Conservation (phyloP, 1,140 invertebrate species). For the Drosophila fuyamai region DNA sequence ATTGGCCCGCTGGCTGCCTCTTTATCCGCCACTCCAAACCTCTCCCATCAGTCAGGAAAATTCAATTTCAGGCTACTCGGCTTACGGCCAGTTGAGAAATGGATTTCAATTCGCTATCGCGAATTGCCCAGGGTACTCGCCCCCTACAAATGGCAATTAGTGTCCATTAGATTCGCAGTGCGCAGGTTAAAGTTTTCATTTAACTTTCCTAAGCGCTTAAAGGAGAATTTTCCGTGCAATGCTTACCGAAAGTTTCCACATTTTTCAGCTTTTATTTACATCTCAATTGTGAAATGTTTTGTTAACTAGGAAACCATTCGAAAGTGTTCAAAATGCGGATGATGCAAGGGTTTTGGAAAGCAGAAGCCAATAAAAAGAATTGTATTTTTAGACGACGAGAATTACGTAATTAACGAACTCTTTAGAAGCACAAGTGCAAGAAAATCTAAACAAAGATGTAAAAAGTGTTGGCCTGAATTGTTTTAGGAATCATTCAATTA, state of each 20-base stretch:
- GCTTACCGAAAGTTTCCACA: background rate
- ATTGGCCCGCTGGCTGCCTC: constrained; percentile 31
- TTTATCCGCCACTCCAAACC: background rate
- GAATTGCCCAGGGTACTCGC: background rate
- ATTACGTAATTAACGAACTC: constrained; percentile 41
- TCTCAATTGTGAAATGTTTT: constrained; percentile 53
- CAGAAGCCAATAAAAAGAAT: constrained; percentile 4
- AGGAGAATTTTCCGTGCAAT: background rate
- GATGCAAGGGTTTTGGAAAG: constrained; percentile 51
- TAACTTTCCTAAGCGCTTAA: background rate
- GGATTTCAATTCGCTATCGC: constrained; percentile 41
- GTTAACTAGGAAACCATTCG: constrained; percentile 33
- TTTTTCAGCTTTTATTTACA: constrained; percentile 47
- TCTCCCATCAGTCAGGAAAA: constrained; percentile 24
- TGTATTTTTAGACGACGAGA: constrained; percentile 26
- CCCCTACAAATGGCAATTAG: constrained; percentile 63
- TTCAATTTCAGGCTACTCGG: constrained; percentile 47
- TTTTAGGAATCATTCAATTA: too few relatives aligned
- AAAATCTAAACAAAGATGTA: constrained; percentile 8
- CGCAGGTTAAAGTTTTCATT: constrained; percentile 11
- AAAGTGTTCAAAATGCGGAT: constrained; percentile 38
- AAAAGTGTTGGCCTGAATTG: too few relatives aligned
- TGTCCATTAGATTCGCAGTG: constrained; percentile 48
- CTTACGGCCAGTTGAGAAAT: constrained; percentile 47
- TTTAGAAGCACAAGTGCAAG: constrained; percentile 15